Evolutionary conservation across 2,113 vertebrate genomes (phyloP).

Genomic region (Sander vitreus): DNA sequence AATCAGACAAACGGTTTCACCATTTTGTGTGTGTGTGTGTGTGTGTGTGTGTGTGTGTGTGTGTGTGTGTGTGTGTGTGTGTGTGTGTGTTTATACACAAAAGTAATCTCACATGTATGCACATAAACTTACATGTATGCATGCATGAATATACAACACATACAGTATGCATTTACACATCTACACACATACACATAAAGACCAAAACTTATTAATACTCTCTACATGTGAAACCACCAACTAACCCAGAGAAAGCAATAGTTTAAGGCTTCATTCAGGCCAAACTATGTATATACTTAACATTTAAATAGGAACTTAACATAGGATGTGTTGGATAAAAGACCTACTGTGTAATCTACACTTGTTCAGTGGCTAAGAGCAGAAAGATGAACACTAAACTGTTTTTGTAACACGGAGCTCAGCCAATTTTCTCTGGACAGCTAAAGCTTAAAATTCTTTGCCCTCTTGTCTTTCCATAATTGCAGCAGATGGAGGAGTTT

Average conservation of each 20-base stretch:
- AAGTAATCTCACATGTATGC: too few species aligned
- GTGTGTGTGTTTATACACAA: not conserved
- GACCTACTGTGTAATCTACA: not conserved
- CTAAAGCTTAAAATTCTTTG: not conserved
- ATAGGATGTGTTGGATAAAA: not conserved
- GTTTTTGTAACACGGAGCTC: not conserved
- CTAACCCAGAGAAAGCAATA: not conserved
- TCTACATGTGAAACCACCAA: not conserved
- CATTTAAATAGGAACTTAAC: not conserved
- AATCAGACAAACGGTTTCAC: too few species aligned
- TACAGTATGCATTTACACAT: not conserved
- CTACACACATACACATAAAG: not conserved
- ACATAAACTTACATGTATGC: not conserved
- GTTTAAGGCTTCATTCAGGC: not conserved
- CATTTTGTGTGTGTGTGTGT: too few species aligned
- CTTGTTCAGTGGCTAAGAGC: not conserved
- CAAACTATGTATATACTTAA: not conserved
- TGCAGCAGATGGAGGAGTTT: conserved; percentile 74
- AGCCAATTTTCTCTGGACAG: not conserved
- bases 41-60: too few species aligned
- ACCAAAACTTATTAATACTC: not conserved
- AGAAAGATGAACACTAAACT: not conserved
- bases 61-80: too few species aligned
- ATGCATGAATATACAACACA: not conserved
- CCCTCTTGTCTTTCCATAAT: conserved; percentile 10